Evolutionary conservation across 2,113 vertebrate genomes (phyloP), one percentile per base, ranked within the genome.

Genomic region (Prinia subflava): DNA sequence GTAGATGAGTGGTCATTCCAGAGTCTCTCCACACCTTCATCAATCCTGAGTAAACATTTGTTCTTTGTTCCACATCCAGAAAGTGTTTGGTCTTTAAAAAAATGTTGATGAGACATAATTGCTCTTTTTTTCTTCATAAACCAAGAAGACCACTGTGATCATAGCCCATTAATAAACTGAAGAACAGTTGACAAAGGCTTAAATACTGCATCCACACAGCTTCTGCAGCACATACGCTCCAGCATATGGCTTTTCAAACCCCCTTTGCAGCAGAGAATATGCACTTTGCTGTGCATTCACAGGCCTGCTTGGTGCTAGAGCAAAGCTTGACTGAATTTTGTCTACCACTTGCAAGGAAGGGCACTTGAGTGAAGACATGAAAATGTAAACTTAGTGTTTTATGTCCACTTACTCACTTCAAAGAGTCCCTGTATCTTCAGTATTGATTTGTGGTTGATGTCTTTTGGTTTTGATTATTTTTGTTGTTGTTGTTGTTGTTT

Each of bases 221-320:
- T 94, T 92, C 89, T 85, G 63, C 59, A 90, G 84, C 75, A 83
- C 91, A 94, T 88, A 95, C 39, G 16, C 59, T 92, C 46, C 75
- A 91, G 67, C 91, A 92, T 93, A 92, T 83, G 84, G 81, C 59
- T 83, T 90, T 83, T 60, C 42, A 87, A 91, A 89, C 39, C 89
- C 71, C 64, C 31, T 78, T 81, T 92, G 46, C 64, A 87, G 86
- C 15, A 87, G 47, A 77, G 65, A 92, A 83, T 74, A 60, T 71
- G 60, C 39, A 63, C 68, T 92, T 69, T 78, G 80, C 44, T 90
- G 80, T 2, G 4, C 75, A 76, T 89, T 96, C 78, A 88, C 84
- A 90, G 70, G 76, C 59, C 33, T 55, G 33, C 50, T 80, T 42
- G 50, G 35, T 91, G 67, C 67, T 37, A 70, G 18, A 82, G 82